A percentile compares a stretch with the other conserved stretches of the same genome.
Evolutionary conservation across 2,113 vertebrate species (phyloP).

Genomic region (Mungos mungo): DNA sequence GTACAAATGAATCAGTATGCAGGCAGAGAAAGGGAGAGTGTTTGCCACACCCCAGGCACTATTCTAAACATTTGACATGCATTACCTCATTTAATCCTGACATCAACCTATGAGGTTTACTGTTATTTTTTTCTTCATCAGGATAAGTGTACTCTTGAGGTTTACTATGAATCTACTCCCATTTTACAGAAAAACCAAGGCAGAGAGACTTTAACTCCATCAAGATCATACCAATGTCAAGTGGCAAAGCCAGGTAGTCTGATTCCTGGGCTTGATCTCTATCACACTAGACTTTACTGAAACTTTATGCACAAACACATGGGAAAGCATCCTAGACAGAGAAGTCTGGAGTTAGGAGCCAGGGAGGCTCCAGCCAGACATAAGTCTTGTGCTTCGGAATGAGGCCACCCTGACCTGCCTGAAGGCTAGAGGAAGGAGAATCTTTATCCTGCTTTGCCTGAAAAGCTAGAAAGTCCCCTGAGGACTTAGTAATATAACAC

Average conservation of each 20-base stretch:
- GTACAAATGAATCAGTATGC: background rate
- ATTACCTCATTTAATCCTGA: background rate
- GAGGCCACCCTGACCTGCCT: background rate
- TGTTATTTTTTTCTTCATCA: background rate
- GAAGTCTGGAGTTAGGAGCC: background rate
- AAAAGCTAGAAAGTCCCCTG: background rate
- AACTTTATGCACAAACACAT: background rate
- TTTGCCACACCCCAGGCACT: background rate
- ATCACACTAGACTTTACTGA: background rate
- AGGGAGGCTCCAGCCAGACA: background rate
- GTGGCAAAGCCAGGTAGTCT: background rate
- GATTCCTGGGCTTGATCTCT: background rate
- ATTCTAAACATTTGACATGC: background rate
- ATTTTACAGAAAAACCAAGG: constrained; percentile 22
- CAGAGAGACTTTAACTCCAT: background rate
- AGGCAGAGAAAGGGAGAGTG: background rate
- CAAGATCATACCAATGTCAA: background rate
- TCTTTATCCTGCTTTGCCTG: background rate
- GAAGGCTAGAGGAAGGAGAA: background rate
- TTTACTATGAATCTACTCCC: background rate
- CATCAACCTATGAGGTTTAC: background rate
- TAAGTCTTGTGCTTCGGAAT: background rate
- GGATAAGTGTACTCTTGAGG: background rate
- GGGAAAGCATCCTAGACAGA: background rate
- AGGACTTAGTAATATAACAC: background rate